Evolutionary conservation across 2,888 invertebrate species (phyloP).

Genomic region (Platycheirus rosarum): DNA sequence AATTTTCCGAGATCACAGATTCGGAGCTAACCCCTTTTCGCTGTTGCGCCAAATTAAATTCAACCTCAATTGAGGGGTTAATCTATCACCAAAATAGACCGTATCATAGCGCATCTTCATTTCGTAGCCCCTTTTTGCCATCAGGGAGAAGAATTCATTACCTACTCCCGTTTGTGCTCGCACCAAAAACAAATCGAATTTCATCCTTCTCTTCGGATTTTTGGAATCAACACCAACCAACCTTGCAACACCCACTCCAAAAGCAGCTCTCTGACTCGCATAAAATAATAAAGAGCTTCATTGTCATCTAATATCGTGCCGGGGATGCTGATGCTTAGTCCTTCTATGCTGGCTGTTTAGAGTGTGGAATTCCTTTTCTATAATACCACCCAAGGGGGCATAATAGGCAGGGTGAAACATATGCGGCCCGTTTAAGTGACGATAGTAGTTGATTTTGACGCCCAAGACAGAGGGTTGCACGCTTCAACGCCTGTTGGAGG

Average conservation of each 20-base stretch:
- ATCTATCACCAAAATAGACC: conserved; percentile 79
- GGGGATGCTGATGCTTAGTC: conserved; percentile 48
- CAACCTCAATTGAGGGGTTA: conserved; percentile 83
- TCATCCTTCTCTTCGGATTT: conserved; percentile 35
- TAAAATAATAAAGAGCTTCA: conserved; percentile 74
- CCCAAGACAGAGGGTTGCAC: conserved; percentile 78
- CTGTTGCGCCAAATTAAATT: conserved; percentile 82
- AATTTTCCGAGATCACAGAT: conserved; percentile 51
- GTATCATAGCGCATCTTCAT: conserved; percentile 73
- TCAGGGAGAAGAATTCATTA: conserved; percentile 54
- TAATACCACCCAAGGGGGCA: conserved; percentile 60
- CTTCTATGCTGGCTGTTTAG: conserved; percentile 1
- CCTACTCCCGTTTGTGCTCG: conserved; percentile 25
- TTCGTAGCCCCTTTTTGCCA: conserved; percentile 21
- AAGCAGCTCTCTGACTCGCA: conserved; percentile 60
- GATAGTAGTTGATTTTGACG: conserved; percentile 72
- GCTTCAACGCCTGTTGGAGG: conserved; percentile 81
- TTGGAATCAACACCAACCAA: conserved; percentile 38
- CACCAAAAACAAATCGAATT: conserved; percentile 65
- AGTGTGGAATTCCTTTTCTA: conserved; percentile 10
- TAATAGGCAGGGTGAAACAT: conserved; percentile 47
- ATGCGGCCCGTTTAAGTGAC: conserved; percentile 70
- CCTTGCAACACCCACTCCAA: conserved; percentile 16
- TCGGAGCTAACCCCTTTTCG: conserved; percentile 65
- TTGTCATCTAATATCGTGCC: conserved; percentile 72